These are phyloP conservation scores for Ranitomeya imitator DNA, from an alignment of 2,113 vertebrate genomes.

Conservation along the genomic window DNA sequence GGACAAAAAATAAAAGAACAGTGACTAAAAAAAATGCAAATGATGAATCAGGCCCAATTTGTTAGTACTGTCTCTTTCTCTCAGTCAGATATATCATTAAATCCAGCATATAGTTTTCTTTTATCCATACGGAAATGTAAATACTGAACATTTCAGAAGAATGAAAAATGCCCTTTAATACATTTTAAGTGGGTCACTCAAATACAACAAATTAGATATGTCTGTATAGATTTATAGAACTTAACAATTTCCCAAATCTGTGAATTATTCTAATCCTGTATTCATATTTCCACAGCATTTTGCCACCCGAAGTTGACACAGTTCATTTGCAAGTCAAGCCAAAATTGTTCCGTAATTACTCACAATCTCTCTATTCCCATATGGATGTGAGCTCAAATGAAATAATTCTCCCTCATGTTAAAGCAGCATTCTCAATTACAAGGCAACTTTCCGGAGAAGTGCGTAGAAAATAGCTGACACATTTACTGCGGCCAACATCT, in stretches of 20 bases:
- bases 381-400: constrained; percentile 43
- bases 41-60: no score
- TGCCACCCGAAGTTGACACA: constrained; percentile 22
- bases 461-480: constrained; percentile 39
- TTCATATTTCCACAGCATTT: constrained; percentile 13
- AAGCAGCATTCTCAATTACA: constrained; percentile 50
- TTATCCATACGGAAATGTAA: neutral
- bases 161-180: neutral
- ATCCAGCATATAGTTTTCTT: neutral
- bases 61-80: neutral
- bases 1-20: no score
- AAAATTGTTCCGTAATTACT: constrained; percentile 43
- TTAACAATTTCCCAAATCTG: neutral
- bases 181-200: neutral
- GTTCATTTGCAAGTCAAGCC: constrained; percentile 40
- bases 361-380: constrained; percentile 31
- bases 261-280: neutral
- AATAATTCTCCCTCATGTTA: constrained; percentile 44
- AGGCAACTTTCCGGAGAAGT: constrained; percentile 38
- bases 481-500: constrained; percentile 39
- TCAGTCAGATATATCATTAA: neutral
- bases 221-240: neutral
- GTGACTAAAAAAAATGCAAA: no score
- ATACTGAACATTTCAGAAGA: neutral
- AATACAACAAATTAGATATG: neutral